Base-by-base conservation (phyloP, 2,113 vertebrate species). In the Carassius gibelio region DNA sequence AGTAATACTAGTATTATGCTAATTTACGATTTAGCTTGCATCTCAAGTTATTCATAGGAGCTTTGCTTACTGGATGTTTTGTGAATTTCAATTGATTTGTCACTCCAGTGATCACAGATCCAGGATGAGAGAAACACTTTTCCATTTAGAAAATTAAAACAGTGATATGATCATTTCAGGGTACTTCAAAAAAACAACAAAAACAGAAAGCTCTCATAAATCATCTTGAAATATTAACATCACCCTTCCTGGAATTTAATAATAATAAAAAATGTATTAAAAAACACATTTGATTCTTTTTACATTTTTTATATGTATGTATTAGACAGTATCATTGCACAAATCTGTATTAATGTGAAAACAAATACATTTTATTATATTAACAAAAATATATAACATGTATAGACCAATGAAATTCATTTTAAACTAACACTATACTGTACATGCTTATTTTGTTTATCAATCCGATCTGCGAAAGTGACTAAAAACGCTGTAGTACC, bases 41-140 rank as follows among this genome's bases (percentile, higher is more conserved):
- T 59, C 57, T 50, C 15, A 19, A 52, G 48, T 76, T 34, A 26
- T 34, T 76, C 26, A 9, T 50, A 17, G 2, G 34, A 19, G 66
- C 66, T 69, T 69, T 69, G 66, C 30, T 36, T 69, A 36, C 30
- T 0, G 3, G 50, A 30, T 9, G 8, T 17, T 30, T 34, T 5
- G 15, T 76, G 26, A 76, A 76, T 76, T 76, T 76, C 26, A 11
- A 30, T 34, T 55, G 48, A 34, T 76, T 55, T 76, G 15, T 26
- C 48, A 76, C 23, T 55, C 26, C 48, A 52, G 74, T 55, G 48
- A 11, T 34, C 15, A 76, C 23, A 34, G 3, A 19, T 55, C 50
- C 1, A 19, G 26, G 75, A 76, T 0, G 1, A 5, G n/a, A 52
- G 45, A 76, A 55, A 34, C 2, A 3, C 26, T 76, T 76, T 76